Conservation (phyloP, 2,797 vertebrate genomes). For the Enteromius viviparus region DNA sequence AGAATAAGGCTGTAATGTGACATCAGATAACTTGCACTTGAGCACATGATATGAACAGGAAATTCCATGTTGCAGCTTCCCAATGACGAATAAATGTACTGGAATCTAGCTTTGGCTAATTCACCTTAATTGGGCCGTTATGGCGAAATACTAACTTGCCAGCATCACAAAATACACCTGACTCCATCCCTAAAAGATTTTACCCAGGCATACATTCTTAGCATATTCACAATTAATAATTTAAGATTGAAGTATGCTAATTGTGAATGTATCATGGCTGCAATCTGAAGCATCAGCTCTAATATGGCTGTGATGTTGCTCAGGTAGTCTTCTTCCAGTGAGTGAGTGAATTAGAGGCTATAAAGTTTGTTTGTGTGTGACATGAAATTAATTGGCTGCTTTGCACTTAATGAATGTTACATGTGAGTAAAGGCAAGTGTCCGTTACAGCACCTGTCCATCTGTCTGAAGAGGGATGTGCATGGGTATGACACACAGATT, state of each 20-base stretch:
- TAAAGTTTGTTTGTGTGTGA: constrained; percentile 29
- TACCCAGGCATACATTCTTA: neutral
- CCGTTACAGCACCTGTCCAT: constrained; percentile 84
- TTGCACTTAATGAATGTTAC: constrained; percentile 62
- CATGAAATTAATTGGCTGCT: constrained; percentile 62
- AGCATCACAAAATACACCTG: neutral
- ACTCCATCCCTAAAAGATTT: neutral
- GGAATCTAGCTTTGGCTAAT: neutral
- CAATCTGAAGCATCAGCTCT: neutral
- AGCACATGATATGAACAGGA: neutral
- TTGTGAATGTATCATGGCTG: neutral
- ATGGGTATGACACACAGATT: constrained; percentile 86
- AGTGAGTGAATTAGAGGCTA: constrained; percentile 56
- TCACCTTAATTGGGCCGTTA: neutral
- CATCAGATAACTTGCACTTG: neutral
- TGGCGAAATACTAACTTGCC: neutral
- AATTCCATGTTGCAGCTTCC: neutral
- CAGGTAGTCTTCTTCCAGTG: neutral
- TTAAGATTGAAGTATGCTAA: neutral
- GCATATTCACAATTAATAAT: neutral
- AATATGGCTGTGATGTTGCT: constrained; percentile 3
- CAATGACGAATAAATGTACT: neutral
- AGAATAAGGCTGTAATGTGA: neutral
- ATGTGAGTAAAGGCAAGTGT: constrained; percentile 71
- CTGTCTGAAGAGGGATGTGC: constrained; percentile 69